A percentile compares a stretch with the other conserved stretches of the same genome.
phyloP scores from a whole-genome alignment of 1,140 invertebrate species.

The Psilanteris sp. region DNA sequence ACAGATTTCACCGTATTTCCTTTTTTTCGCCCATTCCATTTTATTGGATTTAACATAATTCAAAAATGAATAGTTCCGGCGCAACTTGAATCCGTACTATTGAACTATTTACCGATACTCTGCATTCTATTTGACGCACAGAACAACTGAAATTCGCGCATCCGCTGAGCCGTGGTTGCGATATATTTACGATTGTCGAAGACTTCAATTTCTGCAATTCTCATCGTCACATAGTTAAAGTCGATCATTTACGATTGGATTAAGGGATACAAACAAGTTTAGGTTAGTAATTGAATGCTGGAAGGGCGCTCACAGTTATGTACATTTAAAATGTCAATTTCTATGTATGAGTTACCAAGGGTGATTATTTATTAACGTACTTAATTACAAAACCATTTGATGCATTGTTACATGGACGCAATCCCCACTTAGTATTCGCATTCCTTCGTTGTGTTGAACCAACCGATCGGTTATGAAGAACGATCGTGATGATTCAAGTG shows the following conservation, averaged over 20 bases:
- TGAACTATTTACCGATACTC: slow-evolving; percentile 15
- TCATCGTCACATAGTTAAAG: slow-evolving; percentile 34
- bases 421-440: slow-evolving; percentile 9
- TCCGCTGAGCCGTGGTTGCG: slow-evolving; percentile 6
- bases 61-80: slow-evolving; percentile 18
- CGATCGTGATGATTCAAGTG: background rate
- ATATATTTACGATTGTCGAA: slow-evolving; percentile 33
- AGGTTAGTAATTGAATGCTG: slow-evolving; percentile 29
- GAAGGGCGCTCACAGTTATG: slow-evolving; percentile 42
- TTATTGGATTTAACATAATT: slow-evolving; percentile 24
- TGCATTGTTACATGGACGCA: slow-evolving; percentile 23
- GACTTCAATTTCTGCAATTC: slow-evolving; percentile 44
- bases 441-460: slow-evolving; percentile 4
- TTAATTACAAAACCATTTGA: slow-evolving; percentile 18
- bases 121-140: slow-evolving; percentile 12
- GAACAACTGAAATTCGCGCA: slow-evolving; percentile 23
- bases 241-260: slow-evolving; percentile 14
- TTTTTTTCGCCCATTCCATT: slow-evolving; percentile 39
- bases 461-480: background rate
- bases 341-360: slow-evolving; percentile 1
- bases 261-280: slow-evolving; percentile 5
- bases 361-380: slow-evolving; percentile 9
- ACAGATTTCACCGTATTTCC: slow-evolving; percentile 29
- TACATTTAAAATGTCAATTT: background rate
- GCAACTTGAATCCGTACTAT: slow-evolving; percentile 9